phyloP scores from a whole-genome alignment of 2,113 vertebrate species.

The Psettodes erumei region DNA sequence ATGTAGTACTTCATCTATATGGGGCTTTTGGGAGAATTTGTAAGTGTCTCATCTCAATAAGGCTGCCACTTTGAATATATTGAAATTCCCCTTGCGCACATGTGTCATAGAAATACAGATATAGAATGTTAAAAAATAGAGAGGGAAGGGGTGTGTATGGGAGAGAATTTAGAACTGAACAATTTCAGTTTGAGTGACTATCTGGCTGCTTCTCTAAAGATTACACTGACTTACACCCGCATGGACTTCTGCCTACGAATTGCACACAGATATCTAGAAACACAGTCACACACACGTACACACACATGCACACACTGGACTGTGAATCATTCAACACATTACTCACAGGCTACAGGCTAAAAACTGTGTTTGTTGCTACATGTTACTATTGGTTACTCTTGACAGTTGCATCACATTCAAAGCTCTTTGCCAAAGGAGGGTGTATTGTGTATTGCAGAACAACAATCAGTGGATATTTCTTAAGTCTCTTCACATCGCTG shows the following conservation, averaged over 20 bases:
- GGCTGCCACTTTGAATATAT: background rate
- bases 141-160: constrained; percentile 11
- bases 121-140: background rate
- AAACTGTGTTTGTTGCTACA: constrained; percentile 69
- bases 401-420: constrained; percentile 54
- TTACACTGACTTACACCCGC: constrained; percentile 38
- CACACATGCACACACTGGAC: constrained; percentile 16
- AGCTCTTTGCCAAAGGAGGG: constrained; percentile 36
- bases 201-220: constrained; percentile 37
- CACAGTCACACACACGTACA: background rate
- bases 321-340: constrained; percentile 61
- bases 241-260: constrained; percentile 46
- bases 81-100: constrained; percentile 41
- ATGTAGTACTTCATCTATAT: constrained; percentile 17
- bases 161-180: constrained; percentile 36
- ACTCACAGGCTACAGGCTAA: constrained; percentile 66
- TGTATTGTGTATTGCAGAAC: constrained; percentile 29
- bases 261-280: constrained; percentile 9
- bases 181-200: constrained; percentile 33
- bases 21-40: background rate
- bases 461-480: constrained; percentile 44
- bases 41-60: constrained; percentile 10
- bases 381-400: constrained; percentile 67
- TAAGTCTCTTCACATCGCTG: background rate
- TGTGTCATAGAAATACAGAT: constrained; percentile 38